phyloP scores from a whole-genome alignment of 2,888 invertebrate genomes.

The Lottia gigantea region DNA sequence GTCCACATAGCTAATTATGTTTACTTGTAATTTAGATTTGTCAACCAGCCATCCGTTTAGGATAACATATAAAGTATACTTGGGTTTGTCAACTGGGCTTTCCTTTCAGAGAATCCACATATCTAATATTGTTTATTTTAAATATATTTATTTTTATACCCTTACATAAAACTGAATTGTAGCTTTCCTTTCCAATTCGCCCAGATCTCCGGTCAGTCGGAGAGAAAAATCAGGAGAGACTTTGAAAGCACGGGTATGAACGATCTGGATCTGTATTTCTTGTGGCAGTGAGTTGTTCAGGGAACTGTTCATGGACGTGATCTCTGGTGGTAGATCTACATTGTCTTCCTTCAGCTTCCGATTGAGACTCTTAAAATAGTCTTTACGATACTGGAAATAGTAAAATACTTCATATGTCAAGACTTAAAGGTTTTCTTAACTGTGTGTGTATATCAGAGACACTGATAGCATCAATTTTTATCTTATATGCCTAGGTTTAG shows the following conservation, averaged over 20 bases:
- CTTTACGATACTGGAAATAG: not conserved
- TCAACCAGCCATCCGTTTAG: no score
- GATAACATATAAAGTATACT: no score
- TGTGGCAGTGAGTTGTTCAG: not conserved
- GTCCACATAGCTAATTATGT: no score
- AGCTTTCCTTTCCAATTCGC: constrained; percentile 23
- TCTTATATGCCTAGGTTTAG: no score
- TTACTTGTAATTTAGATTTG: no score
- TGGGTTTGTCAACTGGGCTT: no score
- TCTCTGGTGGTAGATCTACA: not conserved
- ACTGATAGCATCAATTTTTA: no score
- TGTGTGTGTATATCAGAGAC: no score
- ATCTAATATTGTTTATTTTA: no score
- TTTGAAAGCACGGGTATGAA: not conserved
- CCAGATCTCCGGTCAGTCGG: not conserved
- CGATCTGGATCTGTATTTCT: not conserved
- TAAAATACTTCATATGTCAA: not conserved
- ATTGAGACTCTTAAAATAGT: not conserved
- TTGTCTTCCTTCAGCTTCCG: not conserved
- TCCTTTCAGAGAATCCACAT: no score
- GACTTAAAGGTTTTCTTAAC: no score
- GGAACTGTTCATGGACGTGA: not conserved
- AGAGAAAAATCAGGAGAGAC: not conserved
- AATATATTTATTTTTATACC: no score
- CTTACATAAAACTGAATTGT: constrained; percentile 45